Conservation (phyloP, 2,888 invertebrate genomes). For the Cataglyphis altisquamis region DNA sequence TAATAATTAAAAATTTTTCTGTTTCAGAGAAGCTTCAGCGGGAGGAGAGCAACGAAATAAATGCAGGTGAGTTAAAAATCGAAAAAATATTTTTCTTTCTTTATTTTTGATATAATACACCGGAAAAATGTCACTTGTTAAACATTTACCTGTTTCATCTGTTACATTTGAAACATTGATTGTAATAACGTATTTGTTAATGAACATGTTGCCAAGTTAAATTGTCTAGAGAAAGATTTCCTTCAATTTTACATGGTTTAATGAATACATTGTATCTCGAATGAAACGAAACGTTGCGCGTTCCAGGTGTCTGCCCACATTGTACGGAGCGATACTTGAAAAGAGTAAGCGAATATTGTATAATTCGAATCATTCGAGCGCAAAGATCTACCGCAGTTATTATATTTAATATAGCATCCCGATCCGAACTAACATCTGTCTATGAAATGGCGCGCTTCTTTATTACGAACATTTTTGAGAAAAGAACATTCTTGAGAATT, state of each 20-base stretch:
- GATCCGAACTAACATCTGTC: constrained; percentile 74
- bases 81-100: neutral
- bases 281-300: constrained; percentile 62
- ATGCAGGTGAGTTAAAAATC: constrained; percentile 51
- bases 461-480: neutral
- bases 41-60: neutral
- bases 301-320: constrained; percentile 81
- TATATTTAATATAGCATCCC: constrained; percentile 75
- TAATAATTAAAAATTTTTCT: constrained; percentile 48
- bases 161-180: constrained; percentile 17
- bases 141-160: constrained; percentile 12
- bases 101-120: neutral
- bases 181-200: constrained; percentile 14
- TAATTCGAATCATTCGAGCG: constrained; percentile 81
- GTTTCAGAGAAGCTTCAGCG: constrained; percentile 69
- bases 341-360: constrained; percentile 76
- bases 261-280: constrained; percentile 60
- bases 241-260: constrained; percentile 26
- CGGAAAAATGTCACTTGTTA: neutral
- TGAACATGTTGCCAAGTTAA: constrained; percentile 16
- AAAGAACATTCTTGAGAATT: constrained; percentile 24
- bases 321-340: constrained; percentile 71
- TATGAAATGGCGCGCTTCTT: constrained; percentile 35
- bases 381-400: constrained; percentile 78
- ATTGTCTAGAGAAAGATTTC: constrained; percentile 28